These are phyloP conservation scores for Salvator merianae DNA, from an alignment of 2,113 vertebrate genomes.

Conservation along the genomic window DNA sequence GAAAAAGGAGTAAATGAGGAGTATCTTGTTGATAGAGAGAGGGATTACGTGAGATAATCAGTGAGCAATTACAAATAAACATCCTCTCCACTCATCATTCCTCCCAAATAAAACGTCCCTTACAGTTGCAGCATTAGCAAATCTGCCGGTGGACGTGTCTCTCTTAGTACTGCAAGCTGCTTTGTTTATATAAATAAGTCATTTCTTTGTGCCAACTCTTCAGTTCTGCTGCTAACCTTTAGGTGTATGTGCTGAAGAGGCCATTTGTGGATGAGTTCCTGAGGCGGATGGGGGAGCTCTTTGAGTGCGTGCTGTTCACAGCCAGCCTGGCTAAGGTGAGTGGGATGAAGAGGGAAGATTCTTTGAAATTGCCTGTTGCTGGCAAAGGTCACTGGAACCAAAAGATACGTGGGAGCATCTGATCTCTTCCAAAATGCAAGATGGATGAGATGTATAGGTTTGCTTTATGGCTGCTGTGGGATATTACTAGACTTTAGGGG, in stretches of 20 bases:
- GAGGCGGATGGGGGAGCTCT: slow-evolving; percentile 88
- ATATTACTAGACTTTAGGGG: background rate
- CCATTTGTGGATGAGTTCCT: slow-evolving; percentile 90
- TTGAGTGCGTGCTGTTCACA: slow-evolving; percentile 91
- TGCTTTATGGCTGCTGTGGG: background rate
- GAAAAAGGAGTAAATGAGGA: background rate
- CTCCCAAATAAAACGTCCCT: background rate
- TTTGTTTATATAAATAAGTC: background rate
- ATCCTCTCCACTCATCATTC: background rate
- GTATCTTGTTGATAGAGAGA: background rate
- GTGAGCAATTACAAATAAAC: background rate
- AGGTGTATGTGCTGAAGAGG: slow-evolving; percentile 92
- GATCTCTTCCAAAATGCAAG: background rate
- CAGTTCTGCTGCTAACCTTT: slow-evolving; percentile 2
- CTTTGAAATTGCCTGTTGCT: background rate
- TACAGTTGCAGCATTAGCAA: background rate
- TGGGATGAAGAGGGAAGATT: background rate
- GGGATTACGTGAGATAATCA: background rate
- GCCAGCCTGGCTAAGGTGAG: slow-evolving; percentile 90
- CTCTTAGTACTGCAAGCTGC: background rate
- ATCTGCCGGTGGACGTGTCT: too few relatives aligned
- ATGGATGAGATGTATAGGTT: background rate
- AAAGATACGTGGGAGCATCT: background rate
- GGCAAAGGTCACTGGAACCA: too few relatives aligned
- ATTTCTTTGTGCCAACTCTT: background rate